Percentiles rank a stretch among this genome's conserved stretches.
Evolutionary conservation across 2,888 invertebrate genomes (phyloP).

Genomic region (Drosophila tanythrix): DNA sequence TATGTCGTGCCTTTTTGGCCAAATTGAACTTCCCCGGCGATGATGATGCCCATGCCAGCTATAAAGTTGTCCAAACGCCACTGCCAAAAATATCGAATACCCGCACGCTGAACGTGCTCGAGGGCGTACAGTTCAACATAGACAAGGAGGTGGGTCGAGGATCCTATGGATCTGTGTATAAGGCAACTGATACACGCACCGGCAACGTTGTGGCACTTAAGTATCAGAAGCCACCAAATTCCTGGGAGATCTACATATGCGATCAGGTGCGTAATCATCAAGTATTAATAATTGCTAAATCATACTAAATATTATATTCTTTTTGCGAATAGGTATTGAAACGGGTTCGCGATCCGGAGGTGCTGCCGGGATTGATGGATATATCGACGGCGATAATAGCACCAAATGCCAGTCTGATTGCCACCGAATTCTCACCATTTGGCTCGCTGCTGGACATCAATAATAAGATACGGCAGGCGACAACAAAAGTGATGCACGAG

Average conservation of each 20-base stretch:
- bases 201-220: conserved; percentile 89
- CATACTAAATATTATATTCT: not conserved
- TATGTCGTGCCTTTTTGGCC: conserved; percentile 89
- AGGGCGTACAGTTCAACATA: conserved; percentile 87
- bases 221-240: conserved; percentile 94
- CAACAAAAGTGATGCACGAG: conserved; percentile 90
- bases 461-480: conserved; percentile 90
- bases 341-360: conserved; percentile 86
- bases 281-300: not conserved
- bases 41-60: conserved; percentile 86
- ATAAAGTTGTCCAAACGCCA: conserved; percentile 86
- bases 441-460: conserved; percentile 94
- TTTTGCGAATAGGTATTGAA: conserved; percentile 70
- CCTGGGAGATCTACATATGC: conserved; percentile 98
- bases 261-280: conserved; percentile 73
- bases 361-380: conserved; percentile 90
- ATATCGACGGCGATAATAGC: conserved; percentile 92
- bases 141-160: conserved; percentile 94
- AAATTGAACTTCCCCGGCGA: conserved; percentile 90
- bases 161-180: conserved; percentile 93
- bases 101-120: conserved; percentile 86
- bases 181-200: conserved; percentile 82
- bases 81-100: conserved; percentile 87
- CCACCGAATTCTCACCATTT: conserved; percentile 92
- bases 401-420: conserved; percentile 93